Evolutionary conservation across 2,113 vertebrate genomes (phyloP).

Genomic region (Indicator maculatus): DNA sequence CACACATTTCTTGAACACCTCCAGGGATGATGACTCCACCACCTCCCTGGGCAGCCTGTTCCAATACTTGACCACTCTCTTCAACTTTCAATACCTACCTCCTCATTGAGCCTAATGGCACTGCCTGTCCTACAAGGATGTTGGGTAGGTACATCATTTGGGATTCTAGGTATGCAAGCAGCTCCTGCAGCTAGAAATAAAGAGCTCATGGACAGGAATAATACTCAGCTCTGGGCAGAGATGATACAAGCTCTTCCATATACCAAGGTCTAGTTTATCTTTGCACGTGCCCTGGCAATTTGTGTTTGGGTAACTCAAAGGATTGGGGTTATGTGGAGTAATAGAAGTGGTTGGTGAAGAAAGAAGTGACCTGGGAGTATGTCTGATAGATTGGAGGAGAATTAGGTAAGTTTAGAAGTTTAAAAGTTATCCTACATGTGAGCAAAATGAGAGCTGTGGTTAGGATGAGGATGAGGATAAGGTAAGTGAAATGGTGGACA

Average conservation of each 20-base stretch:
- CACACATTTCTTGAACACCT: no score
- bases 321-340: not conserved
- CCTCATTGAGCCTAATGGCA: not conserved
- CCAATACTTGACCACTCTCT: no score
- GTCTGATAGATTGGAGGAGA: not conserved
- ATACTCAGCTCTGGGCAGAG: not conserved
- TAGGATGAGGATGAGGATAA: no score
- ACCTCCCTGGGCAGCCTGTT: no score
- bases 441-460: not conserved
- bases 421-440: not conserved
- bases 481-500: not conserved
- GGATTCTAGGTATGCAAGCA: not conserved
- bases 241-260: not conserved
- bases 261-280: rapidly evolving
- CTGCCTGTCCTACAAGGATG: not conserved
- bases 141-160: not conserved
- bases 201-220: not conserved
- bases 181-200: rapidly evolving
- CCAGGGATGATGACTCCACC: no score
- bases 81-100: not conserved
- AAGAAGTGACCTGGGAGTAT: not conserved
- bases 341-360: not conserved
- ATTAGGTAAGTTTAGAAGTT: not conserved
- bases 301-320: not conserved
- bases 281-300: not conserved